These are phyloP conservation scores for Parnassius orleans DNA, from an alignment of 2,888 invertebrate genomes.

Conservation along the genomic window DNA sequence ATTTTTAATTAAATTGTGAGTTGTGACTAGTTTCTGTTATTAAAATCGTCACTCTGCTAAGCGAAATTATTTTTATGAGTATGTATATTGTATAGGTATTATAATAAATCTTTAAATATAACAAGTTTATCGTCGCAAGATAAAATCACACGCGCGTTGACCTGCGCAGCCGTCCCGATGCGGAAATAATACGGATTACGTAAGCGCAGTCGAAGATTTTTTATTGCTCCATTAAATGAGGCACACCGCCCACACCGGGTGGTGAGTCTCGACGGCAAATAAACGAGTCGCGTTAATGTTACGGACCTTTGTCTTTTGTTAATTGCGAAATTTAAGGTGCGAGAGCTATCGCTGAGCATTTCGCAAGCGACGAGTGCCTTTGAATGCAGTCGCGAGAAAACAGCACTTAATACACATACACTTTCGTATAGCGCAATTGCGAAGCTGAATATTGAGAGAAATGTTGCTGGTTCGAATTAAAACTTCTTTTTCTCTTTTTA, in stretches of 20 bases:
- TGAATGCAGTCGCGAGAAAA: conserved; percentile 1
- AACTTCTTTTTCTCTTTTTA: conserved; percentile 1
- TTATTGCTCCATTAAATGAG: conserved; percentile 79
- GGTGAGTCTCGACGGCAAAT: conserved; percentile 66
- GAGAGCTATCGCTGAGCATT: conserved; percentile 37
- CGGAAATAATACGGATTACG: conserved; percentile 79
- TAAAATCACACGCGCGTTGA: conserved; percentile 64
- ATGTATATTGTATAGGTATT: conserved; percentile 1
- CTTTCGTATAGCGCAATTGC: neutral
- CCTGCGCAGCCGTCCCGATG: conserved; percentile 65
- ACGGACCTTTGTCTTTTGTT: conserved; percentile 60
- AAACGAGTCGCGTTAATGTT: conserved; percentile 61
- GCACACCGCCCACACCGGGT: conserved; percentile 71
- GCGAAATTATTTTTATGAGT: conserved; percentile 6
- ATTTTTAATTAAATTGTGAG: too few species aligned
- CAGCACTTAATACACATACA: neutral
- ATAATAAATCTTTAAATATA: conserved; percentile 8
- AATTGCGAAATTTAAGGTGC: conserved; percentile 55
- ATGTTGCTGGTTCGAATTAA: conserved; percentile 3
- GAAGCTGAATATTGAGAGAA: conserved; percentile 7
- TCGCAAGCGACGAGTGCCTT: neutral
- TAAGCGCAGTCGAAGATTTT: conserved; percentile 78
- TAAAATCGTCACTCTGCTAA: conserved; percentile 2
- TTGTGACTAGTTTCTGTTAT: neutral
- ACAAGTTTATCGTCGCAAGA: conserved; percentile 25